Evolutionary conservation across 30 jellyfish, hydroid and myxozoan species (phyloP).

Genomic region (Turritopsis rubra): DNA sequence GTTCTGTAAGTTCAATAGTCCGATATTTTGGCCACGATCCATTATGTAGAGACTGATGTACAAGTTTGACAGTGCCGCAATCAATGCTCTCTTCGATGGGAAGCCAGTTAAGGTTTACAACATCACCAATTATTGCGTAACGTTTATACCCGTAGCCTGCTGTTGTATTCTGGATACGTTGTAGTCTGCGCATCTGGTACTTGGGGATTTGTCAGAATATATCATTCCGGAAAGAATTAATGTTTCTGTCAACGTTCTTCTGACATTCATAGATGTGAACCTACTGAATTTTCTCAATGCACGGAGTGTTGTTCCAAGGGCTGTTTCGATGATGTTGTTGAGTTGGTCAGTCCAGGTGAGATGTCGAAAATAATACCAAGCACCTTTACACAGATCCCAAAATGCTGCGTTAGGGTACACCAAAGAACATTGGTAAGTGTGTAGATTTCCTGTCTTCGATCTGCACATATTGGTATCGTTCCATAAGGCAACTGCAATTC

Average conservation of each 20-base stretch:
- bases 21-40: too few relatives aligned
- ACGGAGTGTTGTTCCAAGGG: constrained; percentile 17
- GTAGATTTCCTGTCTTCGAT: too few relatives aligned
- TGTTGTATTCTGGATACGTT: not conserved
- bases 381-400: too few relatives aligned
- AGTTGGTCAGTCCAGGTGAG: constrained; percentile 19
- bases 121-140: constrained; percentile 1
- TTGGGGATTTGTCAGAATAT: not conserved
- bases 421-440: too few relatives aligned
- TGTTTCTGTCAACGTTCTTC: not conserved
- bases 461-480: too few relatives aligned
- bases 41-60: too few relatives aligned
- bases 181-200: not conserved
- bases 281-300: constrained; percentile 23
- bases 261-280: constrained; percentile 1
- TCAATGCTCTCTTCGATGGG: too few relatives aligned
- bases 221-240: not conserved
- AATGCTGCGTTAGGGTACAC: too few relatives aligned
- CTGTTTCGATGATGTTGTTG: not conserved
- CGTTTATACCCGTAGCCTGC: constrained; percentile 12
- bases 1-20: too few relatives aligned
- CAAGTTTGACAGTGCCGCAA: too few relatives aligned
- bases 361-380: too few relatives aligned
- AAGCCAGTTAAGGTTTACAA: constrained; percentile 6
- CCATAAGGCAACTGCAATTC: too few relatives aligned